Base-by-base conservation (phyloP, 2,113 vertebrate species). In the Toxotes chatareus region DNA sequence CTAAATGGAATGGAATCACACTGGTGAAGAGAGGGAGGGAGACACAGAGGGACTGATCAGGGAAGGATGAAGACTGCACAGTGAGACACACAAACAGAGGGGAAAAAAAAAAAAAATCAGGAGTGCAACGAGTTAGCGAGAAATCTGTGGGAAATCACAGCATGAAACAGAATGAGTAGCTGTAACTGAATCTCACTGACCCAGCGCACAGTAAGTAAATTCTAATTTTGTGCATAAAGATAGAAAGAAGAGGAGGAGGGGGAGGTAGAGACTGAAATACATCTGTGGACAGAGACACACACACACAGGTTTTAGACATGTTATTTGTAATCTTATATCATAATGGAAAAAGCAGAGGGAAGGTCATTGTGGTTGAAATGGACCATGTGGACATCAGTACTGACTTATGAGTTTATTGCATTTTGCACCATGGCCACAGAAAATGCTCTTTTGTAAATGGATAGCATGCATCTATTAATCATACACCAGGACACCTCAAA, bases 1-100 rank as follows among this genome's bases (percentile, higher is more conserved):
- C 49, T 76, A 76, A 81, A 67, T 76, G 57, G 60, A 70, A 66
- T 7, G 31, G 72, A 31, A 69, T 71, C 21, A 81, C 64, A 62
- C 21, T 1, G 61, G 63, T 13, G 36, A 63, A 31, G 51, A 70
- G 60, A 73, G 23, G 16, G 57, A 16, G 51, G 14, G 46, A 31
- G 34, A 8, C 49, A 10, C 56, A 27, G 4, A 49, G 36, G 57
- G 70, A 62, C 49, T 7, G 47, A 70, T 63, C 44, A 19, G 47
- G 68, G 36, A 14, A 65, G 73, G 31, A n/a, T 8, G 34, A 31
- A 12, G 16, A 0, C 34, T n/a, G 5, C 38, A 42, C 17, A 65
- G 53, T 69, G 32, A 67, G 4, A 53, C 7, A 53, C 7, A 53
- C 5, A 10, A 23, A 31, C 12, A 60, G 8, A 27, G 10, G 17